A percentile compares a stretch with the other conserved stretches of the same genome.
phyloP scores from a whole-genome alignment of 37 sponge, comb jelly and placozoan species.

The Oscarella lobularis region DNA sequence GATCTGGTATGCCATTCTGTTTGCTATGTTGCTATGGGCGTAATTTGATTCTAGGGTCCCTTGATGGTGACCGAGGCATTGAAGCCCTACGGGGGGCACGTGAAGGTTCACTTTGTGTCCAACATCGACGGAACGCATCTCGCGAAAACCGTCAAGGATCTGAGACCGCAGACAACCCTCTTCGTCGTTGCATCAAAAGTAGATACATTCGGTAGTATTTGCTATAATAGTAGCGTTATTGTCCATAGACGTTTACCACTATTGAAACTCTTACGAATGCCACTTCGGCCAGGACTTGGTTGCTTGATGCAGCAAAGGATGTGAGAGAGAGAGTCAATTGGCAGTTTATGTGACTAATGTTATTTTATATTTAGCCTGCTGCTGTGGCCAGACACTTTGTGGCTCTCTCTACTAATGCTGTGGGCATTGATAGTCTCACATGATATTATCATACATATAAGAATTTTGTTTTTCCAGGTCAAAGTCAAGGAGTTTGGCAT shows the following conservation, averaged over 20 bases:
- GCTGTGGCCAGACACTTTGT: conserved; percentile 98
- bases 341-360: too few relatives aligned
- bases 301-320: conserved; percentile 71
- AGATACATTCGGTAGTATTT: neutral
- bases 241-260: conserved; percentile 89
- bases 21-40: neutral
- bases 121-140: conserved; percentile 98
- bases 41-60: conserved; percentile 64
- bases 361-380: conserved; percentile 29
- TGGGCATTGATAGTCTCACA: neutral
- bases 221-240: neutral
- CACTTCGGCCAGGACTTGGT: conserved; percentile 82
- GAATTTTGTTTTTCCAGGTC: conserved; percentile 19
- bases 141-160: conserved; percentile 42
- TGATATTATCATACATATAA: neutral
- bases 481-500: conserved; percentile 95
- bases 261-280: conserved; percentile 99
- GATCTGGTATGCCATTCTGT: conserved; percentile 50
- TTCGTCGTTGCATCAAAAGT: conserved; percentile 97
- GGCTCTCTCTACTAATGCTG: conserved; percentile 94
- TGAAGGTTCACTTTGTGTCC: conserved; percentile 87
- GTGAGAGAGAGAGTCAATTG: conserved; percentile 36
- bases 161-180: conserved; percentile 69
- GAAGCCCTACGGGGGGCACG: conserved; percentile 77
- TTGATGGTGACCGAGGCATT: conserved; percentile 97